phyloP scores from a whole-genome alignment of 1,140 invertebrate species.

The Cyclargus thomasi region DNA sequence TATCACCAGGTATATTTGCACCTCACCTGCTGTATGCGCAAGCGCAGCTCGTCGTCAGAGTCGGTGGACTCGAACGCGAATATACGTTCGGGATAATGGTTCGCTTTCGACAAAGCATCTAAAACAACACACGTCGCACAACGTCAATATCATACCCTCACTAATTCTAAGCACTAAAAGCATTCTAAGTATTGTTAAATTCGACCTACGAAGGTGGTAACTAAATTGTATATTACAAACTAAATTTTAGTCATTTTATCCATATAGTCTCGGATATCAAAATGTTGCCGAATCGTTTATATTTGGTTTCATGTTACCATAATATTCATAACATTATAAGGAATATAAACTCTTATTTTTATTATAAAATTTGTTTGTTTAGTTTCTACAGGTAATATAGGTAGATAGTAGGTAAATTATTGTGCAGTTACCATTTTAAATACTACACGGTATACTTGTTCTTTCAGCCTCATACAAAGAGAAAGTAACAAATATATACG shows the following conservation, averaged over 20 bases:
- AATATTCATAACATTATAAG: too few relatives aligned
- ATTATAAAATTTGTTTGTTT: too few relatives aligned
- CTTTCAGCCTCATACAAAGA: too few relatives aligned
- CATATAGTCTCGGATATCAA: too few relatives aligned
- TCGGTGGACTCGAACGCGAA: slow-evolving; percentile 67
- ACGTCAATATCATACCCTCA: slow-evolving; percentile 54
- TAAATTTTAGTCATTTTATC: not conserved
- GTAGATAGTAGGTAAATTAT: too few relatives aligned
- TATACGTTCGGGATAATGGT: slow-evolving; percentile 67
- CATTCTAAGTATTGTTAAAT: slow-evolving; percentile 8
- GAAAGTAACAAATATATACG: too few relatives aligned
- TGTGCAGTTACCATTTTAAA: too few relatives aligned
- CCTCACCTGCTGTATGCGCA: slow-evolving; percentile 68
- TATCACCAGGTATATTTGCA: not conserved
- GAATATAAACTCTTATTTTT: too few relatives aligned
- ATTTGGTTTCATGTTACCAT: too few relatives aligned
- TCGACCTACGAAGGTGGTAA: not conserved
- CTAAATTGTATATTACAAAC: slow-evolving; percentile 9
- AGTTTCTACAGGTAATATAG: too few relatives aligned
- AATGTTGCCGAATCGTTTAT: too few relatives aligned
- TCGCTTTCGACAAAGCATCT: slow-evolving; percentile 74
- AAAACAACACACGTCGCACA: slow-evolving; percentile 70
- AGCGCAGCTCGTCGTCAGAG: slow-evolving; percentile 66
- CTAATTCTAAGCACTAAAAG: slow-evolving; percentile 21
- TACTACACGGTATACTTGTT: too few relatives aligned